Conservation (phyloP, 2,888 invertebrate genomes). For the Leptinotarsa peninsularis region DNA sequence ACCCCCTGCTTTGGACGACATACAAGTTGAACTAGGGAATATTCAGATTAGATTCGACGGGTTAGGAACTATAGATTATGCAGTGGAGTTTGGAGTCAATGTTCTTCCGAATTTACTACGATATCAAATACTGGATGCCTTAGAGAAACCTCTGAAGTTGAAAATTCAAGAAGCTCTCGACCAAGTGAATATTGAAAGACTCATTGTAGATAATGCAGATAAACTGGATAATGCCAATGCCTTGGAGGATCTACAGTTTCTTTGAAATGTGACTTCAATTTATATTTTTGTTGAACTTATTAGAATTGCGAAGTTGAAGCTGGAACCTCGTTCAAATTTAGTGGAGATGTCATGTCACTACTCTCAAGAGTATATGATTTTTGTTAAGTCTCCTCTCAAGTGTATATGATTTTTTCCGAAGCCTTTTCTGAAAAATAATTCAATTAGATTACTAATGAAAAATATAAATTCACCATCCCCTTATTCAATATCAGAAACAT, state of each 20-base stretch:
- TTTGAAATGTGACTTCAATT: background rate
- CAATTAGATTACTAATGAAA: too few species aligned
- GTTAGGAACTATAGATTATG: slow-evolving; percentile 87
- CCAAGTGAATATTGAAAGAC: slow-evolving; percentile 78
- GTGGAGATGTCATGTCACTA: too few species aligned
- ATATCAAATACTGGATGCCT: slow-evolving; percentile 87
- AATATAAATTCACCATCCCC: too few species aligned
- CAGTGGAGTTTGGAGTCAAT: slow-evolving; percentile 84
- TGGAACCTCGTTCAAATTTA: too few species aligned
- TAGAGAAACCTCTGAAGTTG: slow-evolving; percentile 82
- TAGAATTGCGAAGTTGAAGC: too few species aligned
- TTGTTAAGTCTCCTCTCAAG: too few species aligned
- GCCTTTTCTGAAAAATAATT: too few species aligned
- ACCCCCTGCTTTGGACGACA: slow-evolving; percentile 76
- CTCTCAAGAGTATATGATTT: too few species aligned
- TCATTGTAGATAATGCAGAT: slow-evolving; percentile 78
- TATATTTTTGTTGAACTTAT: background rate
- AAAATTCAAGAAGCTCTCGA: slow-evolving; percentile 81
- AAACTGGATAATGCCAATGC: slow-evolving; percentile 70
- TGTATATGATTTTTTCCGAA: too few species aligned
- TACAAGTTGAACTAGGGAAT: slow-evolving; percentile 79
- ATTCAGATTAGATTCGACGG: slow-evolving; percentile 87
- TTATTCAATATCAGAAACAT: too few species aligned
- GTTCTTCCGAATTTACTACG: slow-evolving; percentile 86
- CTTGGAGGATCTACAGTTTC: background rate